phyloP scores from a whole-genome alignment of 2,797 vertebrate species.

The Scolopax rusticola region DNA sequence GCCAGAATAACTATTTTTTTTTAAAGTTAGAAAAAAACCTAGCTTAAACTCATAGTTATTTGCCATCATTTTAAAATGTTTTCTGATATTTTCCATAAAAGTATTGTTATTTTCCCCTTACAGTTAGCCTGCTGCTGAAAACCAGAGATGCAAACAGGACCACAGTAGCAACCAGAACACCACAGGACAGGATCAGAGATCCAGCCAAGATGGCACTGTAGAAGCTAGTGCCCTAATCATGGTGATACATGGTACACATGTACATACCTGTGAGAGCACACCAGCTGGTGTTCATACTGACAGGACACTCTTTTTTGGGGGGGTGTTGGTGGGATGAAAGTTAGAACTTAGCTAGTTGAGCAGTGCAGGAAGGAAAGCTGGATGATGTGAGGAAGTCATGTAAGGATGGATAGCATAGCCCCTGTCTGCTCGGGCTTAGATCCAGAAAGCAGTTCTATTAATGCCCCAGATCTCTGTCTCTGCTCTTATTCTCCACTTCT shows the following conservation, averaged over 20 bases:
- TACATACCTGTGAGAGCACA: rapidly evolving
- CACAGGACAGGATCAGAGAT: neutral
- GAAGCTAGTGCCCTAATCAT: neutral
- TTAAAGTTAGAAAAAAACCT: neutral
- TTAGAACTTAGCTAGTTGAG: neutral
- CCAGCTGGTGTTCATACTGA: neutral
- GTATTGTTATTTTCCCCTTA: neutral
- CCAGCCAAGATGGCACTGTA: neutral
- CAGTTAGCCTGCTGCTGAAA: neutral
- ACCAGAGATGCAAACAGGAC: neutral
- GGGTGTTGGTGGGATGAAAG: neutral
- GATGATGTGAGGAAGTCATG: neutral
- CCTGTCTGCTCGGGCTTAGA: neutral
- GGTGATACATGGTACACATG: no score
- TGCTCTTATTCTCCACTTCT: neutral
- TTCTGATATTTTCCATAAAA: neutral
- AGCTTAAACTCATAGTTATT: neutral
- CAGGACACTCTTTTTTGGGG: neutral
- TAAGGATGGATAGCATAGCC: neutral
- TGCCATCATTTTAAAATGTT: neutral
- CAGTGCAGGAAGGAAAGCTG: neutral
- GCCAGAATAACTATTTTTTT: neutral
- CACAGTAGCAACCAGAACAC: neutral
- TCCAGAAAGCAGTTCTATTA: neutral
- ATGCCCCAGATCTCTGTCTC: neutral